Evolutionary conservation across 2,888 invertebrate genomes (phyloP).

Genomic region (Dryobota labecula): DNA sequence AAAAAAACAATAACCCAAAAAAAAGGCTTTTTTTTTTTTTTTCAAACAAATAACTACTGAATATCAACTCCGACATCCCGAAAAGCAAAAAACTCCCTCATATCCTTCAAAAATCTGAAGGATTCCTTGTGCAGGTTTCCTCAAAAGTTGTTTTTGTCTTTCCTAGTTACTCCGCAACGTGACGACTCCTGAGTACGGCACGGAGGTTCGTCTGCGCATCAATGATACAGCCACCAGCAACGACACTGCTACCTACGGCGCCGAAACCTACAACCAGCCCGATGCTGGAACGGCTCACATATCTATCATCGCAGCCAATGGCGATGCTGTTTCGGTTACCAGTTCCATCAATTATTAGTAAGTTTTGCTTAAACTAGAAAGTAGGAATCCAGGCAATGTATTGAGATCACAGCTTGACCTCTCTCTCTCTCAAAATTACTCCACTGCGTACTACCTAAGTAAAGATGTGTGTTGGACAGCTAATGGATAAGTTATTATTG

Average conservation of each 20-base stretch:
- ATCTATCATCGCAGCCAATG: constrained; percentile 95
- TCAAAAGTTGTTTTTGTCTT: neutral
- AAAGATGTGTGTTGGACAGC: neutral
- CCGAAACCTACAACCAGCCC: constrained; percentile 87
- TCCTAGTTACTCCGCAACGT: constrained; percentile 91
- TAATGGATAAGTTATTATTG: neutral
- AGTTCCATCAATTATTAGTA: constrained; percentile 96
- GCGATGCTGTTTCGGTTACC: constrained; percentile 98
- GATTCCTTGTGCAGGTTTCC: too few relatives aligned
- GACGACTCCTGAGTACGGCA: constrained; percentile 91
- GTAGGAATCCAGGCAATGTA: neutral
- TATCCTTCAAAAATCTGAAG: too few relatives aligned
- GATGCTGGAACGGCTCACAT: constrained; percentile 97
- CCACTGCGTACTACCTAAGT: neutral
- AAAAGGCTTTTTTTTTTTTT: too few relatives aligned
- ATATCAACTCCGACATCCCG: neutral
- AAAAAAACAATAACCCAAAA: too few relatives aligned
- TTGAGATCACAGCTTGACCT: neutral
- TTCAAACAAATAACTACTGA: too few relatives aligned
- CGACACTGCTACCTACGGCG: constrained; percentile 93
- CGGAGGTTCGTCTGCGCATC: constrained; percentile 91
- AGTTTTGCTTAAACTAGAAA: constrained; percentile 69
- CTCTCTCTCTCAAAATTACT: neutral
- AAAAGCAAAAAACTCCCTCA: neutral
- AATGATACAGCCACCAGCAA: constrained; percentile 92